Conservation (phyloP, 2,888 invertebrate species). For the Megamerina dolium region DNA sequence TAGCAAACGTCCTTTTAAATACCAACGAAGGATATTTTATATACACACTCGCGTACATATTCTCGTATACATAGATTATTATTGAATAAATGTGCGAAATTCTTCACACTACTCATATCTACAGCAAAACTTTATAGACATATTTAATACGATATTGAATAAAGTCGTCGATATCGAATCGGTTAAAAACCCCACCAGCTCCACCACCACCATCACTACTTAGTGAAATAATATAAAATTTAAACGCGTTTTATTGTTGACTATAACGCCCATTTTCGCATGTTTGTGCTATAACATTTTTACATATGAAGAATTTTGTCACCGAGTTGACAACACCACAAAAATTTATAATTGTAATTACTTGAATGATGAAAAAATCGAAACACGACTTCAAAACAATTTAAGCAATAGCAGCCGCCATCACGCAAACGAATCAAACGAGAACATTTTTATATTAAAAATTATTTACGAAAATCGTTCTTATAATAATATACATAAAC, state of each 20-base stretch:
- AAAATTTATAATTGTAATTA: background rate
- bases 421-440: constrained; percentile 7
- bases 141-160: no score
- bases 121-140: no score
- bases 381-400: no score
- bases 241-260: background rate
- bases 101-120: no score
- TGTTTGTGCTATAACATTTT: no score
- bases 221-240: background rate
- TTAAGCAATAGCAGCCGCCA: background rate
- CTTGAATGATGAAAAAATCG: background rate
- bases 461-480: no score
- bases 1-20: constrained; percentile 14
- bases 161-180: background rate
- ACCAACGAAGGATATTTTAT: constrained; percentile 16
- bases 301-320: no score
- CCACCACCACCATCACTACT: background rate
- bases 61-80: no score
- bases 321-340: no score
- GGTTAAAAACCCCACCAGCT: constrained; percentile 8
- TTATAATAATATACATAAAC: no score
- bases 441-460: constrained; percentile 8
- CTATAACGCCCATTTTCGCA: constrained; percentile 2
- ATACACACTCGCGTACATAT: no score
- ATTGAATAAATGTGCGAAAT: no score